Evolutionary conservation across 1,140 invertebrate species (phyloP), one percentile per base, ranked within the genome.

Genomic region (Hyles euphorbiae): DNA sequence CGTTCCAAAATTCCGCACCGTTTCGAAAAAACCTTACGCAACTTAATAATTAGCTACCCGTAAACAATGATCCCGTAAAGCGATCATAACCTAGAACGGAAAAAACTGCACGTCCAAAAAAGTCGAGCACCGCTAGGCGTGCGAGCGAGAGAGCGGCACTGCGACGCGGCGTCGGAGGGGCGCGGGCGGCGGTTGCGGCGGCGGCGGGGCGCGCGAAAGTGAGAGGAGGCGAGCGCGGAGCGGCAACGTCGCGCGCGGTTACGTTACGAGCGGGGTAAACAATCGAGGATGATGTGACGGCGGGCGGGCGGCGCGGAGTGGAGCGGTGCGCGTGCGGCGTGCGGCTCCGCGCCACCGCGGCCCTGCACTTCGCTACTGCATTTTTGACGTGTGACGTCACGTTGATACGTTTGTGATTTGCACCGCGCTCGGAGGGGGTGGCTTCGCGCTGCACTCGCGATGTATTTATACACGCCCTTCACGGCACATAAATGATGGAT

Each of bases 61-160:
- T 68, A 63, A 82, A 84, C 75, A 78, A 80, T 76, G 68, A 75
- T 75, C 65, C 76, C 75, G 78, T 75, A 78, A 79, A 75, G 65
- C 65, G 65, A 72, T 74, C 67, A 76, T 76, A 81, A 74, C 76
- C 72, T 74, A 74, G 76, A 83, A 77, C 73, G 79, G 76, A 77
- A 85, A 81, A 84, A 85, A 79, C 72, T 80, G 75, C 77, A 82
- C 61, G 70, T 70, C 78, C 78, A 85, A 88, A 88, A 88, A 88
- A 84, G 76, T 83, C 75, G 78, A 83, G 78, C 81, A 87, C 85
- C 83, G 85, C 85, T 85, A 86, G 77, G 65, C 77, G 72, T 68
- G 63, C 34, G 74, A 82, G 64, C 56, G 74, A 56, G 77, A 78
- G 57, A 59, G 73, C 47, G 58, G 52, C 47, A 65, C 56, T 81